phyloP scores from a whole-genome alignment of 2,113 vertebrate species.

The Trematocara marginatum region DNA sequence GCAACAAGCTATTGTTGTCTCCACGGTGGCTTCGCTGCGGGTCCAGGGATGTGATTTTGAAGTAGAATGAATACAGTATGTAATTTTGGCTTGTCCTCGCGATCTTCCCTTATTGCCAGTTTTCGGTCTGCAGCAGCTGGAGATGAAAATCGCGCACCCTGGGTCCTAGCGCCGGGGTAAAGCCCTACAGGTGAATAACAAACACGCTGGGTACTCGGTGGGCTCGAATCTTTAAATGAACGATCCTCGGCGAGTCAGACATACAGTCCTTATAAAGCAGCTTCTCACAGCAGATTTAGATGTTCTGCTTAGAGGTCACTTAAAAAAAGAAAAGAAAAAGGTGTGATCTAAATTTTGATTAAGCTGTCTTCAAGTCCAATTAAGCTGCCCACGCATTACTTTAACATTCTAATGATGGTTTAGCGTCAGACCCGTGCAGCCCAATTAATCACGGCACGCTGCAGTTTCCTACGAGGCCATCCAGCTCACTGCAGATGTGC shows the following conservation, averaged over 20 bases:
- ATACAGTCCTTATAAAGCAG: not conserved
- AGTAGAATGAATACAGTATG: conserved; percentile 66
- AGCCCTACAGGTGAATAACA: conserved; percentile 76
- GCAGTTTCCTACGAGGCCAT: not conserved
- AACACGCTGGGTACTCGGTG: conserved; percentile 21
- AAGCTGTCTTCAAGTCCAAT: not conserved
- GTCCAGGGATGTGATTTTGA: conserved; percentile 48
- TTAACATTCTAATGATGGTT: not conserved
- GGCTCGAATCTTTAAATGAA: conserved; percentile 24
- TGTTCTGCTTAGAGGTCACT: not conserved
- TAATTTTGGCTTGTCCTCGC: conserved; percentile 77
- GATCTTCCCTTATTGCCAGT: conserved; percentile 80
- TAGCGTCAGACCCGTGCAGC: not conserved
- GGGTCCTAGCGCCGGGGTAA: conserved; percentile 77
- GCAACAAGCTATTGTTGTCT: conserved; percentile 59
- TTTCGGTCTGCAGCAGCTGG: conserved; percentile 82
- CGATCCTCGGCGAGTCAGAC: not conserved
- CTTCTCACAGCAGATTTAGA: not conserved
- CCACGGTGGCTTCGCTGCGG: conserved; percentile 39
- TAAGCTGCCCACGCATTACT: not conserved
- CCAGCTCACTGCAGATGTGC: not conserved
- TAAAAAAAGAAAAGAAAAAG: not conserved
- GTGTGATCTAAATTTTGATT: not conserved
- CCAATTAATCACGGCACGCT: not conserved
- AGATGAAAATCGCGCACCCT: conserved; percentile 80